Conservation (phyloP, 2,797 vertebrate genomes). For the Scolopax rusticola region DNA sequence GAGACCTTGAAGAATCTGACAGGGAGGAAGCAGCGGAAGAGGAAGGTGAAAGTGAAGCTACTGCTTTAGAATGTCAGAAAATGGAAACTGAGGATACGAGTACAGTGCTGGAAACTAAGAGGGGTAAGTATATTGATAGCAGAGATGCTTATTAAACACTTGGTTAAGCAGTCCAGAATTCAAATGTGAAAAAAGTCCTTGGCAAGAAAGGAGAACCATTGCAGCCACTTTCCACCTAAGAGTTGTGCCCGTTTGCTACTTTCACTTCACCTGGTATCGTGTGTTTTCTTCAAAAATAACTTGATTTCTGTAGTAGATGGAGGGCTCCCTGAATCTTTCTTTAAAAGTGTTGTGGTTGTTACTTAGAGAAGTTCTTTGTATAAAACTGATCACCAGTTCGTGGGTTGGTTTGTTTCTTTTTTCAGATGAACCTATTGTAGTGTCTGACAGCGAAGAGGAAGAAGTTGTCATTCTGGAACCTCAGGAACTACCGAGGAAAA, state of each 20-base stretch:
- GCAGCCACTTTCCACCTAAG: background rate
- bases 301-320: background rate
- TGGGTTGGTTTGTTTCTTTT: background rate
- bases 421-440: conserved; percentile 85
- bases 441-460: conserved; percentile 96
- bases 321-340: background rate
- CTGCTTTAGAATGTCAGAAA: conserved; percentile 51
- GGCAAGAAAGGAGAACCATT: background rate
- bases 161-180: background rate
- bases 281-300: background rate
- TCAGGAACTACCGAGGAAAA: conserved; percentile 72
- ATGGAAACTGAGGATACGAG: conserved; percentile 54
- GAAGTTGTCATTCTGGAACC: conserved; percentile 91
- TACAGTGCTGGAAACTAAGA: conserved; percentile 7
- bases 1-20: conserved; percentile 84
- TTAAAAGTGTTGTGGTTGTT: background rate
- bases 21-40: conserved; percentile 74
- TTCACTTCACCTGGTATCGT: background rate
- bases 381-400: background rate
- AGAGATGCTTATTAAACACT: background rate
- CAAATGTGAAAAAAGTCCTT: background rate
- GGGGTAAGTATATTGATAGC: background rate
- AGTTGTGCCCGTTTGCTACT: background rate
- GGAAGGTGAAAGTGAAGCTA: conserved; percentile 58
- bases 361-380: background rate